A percentile compares a stretch with the other conserved stretches of the same genome.
phyloP scores from a whole-genome alignment of 2,888 invertebrate species.

The Pegoplata infirma region DNA sequence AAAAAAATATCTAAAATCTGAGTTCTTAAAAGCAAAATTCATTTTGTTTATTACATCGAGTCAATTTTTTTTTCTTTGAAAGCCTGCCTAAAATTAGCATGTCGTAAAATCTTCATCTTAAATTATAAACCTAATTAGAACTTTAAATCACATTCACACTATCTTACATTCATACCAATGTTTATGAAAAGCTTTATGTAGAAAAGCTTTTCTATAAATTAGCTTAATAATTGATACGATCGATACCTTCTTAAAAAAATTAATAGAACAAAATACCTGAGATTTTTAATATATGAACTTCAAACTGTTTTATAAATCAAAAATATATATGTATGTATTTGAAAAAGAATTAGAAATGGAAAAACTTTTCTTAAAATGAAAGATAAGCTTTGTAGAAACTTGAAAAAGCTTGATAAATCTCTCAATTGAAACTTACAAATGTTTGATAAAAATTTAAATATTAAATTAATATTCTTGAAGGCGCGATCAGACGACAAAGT shows the following conservation, averaged over 20 bases:
- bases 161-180: neutral
- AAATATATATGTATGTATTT: no score
- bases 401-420: no score
- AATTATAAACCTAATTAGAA: neutral
- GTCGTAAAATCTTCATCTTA: slow-evolving; percentile 1
- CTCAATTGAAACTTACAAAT: no score
- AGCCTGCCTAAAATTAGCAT: neutral
- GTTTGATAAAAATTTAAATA: no score
- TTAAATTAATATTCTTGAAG: no score
- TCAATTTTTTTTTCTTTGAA: no score
- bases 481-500: no score
- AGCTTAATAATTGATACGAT: neutral
- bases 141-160: neutral
- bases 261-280: neutral
- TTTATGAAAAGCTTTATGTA: neutral
- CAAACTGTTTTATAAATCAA: no score
- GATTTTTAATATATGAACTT: neutral
- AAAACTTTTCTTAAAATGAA: no score
- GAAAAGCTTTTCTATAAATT: neutral
- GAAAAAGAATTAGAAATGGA: no score
- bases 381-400: no score
- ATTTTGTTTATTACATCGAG: slow-evolving; percentile 51
- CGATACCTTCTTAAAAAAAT: neutral
- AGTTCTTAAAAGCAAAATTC: slow-evolving; percentile 77
- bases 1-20: slow-evolving; percentile 49